Evolutionary conservation across 2,888 invertebrate species (phyloP).

Genomic region (Elmis aenea): DNA sequence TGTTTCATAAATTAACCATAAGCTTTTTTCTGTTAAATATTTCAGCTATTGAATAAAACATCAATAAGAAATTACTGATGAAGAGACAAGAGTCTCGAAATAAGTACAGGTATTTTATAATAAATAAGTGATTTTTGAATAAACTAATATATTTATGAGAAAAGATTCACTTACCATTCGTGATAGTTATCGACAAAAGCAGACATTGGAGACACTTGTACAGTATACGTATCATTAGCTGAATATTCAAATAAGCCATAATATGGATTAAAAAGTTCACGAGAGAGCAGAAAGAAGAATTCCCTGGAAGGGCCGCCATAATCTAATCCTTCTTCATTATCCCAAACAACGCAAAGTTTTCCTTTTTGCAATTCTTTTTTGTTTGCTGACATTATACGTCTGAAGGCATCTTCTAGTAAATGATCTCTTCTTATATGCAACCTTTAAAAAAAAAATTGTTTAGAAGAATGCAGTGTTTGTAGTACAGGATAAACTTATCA

Average conservation of each 20-base stretch:
- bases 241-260: constrained; percentile 98
- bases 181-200: constrained; percentile 96
- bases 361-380: constrained; percentile 94
- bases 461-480: too few species aligned
- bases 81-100: too few species aligned
- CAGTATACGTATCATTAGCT: constrained; percentile 95
- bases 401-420: constrained; percentile 91
- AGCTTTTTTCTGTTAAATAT: too few species aligned
- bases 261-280: constrained; percentile 97
- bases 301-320: constrained; percentile 97
- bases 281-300: constrained; percentile 95
- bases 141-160: not conserved
- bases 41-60: not conserved
- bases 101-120: not conserved
- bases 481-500: too few species aligned
- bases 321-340: constrained; percentile 94
- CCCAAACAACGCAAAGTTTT: constrained; percentile 88
- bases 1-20: too few species aligned
- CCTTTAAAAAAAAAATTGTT: constrained; percentile 49
- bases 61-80: not conserved
- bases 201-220: constrained; percentile 92
- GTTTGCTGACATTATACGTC: constrained; percentile 92
- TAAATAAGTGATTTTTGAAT: constrained; percentile 7
- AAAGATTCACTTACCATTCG: constrained; percentile 69
- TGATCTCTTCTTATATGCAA: constrained; percentile 90